A percentile compares a stretch with the other conserved stretches of the same genome.
Conservation (phyloP, 2,113 vertebrate species). For the Oryzias woworae region DNA sequence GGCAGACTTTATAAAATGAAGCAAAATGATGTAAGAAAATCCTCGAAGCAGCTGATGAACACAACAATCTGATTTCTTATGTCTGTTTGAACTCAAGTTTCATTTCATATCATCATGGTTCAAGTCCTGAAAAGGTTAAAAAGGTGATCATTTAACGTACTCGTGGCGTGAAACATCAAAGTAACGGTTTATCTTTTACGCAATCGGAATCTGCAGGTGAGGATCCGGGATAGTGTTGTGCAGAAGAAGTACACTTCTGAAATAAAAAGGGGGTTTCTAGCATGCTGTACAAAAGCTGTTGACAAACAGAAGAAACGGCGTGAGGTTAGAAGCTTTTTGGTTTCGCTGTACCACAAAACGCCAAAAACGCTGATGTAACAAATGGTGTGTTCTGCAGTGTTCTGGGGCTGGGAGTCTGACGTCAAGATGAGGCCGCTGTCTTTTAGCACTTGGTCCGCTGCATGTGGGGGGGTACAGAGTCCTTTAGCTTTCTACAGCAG, state of each 20-base stretch:
- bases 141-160: slow-evolving; percentile 52
- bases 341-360: slow-evolving; percentile 57
- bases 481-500: slow-evolving; percentile 72
- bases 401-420: slow-evolving; percentile 20
- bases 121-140: slow-evolving; percentile 59
- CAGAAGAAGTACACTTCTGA: slow-evolving; percentile 61
- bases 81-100: slow-evolving; percentile 22
- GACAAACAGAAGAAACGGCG: slow-evolving; percentile 36
- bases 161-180: slow-evolving; percentile 55
- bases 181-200: slow-evolving; percentile 48
- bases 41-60: slow-evolving; percentile 10
- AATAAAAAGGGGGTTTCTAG: slow-evolving; percentile 14
- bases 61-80: slow-evolving; percentile 32
- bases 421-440: slow-evolving; percentile 53
- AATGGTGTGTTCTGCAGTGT: slow-evolving; percentile 32
- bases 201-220: slow-evolving; percentile 16
- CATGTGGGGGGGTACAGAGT: slow-evolving; percentile 17
- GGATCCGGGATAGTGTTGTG: slow-evolving; percentile 46
- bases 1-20: slow-evolving; percentile 54
- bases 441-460: slow-evolving; percentile 67
- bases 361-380: slow-evolving; percentile 49
- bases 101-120: slow-evolving; percentile 35
- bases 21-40: slow-evolving; percentile 39
- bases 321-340: slow-evolving; percentile 27
- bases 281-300: background rate